phyloP scores from a whole-genome alignment of 2,888 invertebrate species.

The Lithophane socia region DNA sequence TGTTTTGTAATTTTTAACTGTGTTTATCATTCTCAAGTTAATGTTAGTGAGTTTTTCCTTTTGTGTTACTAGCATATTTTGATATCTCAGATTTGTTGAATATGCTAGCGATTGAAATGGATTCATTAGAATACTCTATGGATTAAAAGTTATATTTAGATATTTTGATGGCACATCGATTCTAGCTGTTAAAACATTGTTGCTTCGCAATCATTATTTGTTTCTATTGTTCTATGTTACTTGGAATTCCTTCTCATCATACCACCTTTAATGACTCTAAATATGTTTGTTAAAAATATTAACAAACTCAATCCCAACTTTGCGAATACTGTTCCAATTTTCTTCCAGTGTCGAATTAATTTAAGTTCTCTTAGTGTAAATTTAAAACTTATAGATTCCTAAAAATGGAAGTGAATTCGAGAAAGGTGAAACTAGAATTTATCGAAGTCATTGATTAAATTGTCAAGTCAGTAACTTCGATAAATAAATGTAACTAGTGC shows the following conservation, averaged over 20 bases:
- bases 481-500: constrained; percentile 61
- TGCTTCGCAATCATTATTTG: constrained; percentile 1
- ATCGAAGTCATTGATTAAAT: constrained; percentile 58
- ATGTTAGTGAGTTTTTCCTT: background rate
- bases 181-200: background rate
- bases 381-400: constrained; percentile 72
- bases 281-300: background rate
- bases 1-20: background rate
- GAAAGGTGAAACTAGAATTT: constrained; percentile 69
- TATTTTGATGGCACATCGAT: background rate
- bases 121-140: background rate
- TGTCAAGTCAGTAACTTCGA: constrained; percentile 52
- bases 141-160: background rate
- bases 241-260: background rate
- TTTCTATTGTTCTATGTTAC: background rate
- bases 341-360: constrained; percentile 81
- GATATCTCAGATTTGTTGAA: background rate
- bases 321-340: constrained; percentile 69
- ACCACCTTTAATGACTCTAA: background rate
- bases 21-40: background rate
- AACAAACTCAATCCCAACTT: constrained; percentile 56
- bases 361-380: constrained; percentile 78
- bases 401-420: constrained; percentile 73
- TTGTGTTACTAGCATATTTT: background rate
- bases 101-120: background rate